These are phyloP conservation scores for Anthophora plumipes DNA, from an alignment of 2,888 invertebrate genomes.

Conservation along the genomic window DNA sequence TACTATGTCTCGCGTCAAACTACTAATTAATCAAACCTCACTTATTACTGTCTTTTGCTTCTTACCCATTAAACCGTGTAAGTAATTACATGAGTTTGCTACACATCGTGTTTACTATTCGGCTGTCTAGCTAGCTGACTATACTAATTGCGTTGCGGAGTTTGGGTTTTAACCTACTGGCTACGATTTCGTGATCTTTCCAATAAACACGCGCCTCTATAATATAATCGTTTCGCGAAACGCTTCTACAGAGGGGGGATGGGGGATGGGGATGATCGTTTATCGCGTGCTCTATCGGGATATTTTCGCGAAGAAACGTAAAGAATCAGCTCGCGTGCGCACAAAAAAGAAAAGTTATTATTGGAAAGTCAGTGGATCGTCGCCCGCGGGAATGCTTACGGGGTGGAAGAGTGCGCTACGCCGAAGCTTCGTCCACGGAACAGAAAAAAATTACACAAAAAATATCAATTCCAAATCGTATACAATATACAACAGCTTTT, in stretches of 20 bases:
- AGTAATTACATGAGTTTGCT: conserved; percentile 69
- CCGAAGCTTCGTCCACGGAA: conserved; percentile 55
- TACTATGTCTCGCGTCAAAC: conserved; percentile 51
- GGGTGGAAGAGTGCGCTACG: conserved; percentile 57
- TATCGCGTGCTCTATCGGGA: background rate
- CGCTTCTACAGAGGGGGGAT: background rate
- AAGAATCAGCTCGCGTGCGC: background rate
- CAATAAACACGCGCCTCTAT: conserved; percentile 25
- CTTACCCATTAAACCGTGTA: conserved; percentile 69
- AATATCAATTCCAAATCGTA: conserved; percentile 47
- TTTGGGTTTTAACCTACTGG: conserved; percentile 54
- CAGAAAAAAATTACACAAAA: conserved; percentile 35
- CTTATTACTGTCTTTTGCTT: conserved; percentile 66
- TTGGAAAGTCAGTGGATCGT: conserved; percentile 60
- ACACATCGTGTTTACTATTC: conserved; percentile 68
- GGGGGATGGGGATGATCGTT: background rate
- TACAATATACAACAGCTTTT: conserved; percentile 27
- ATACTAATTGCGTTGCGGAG: conserved; percentile 63
- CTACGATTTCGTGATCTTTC: conserved; percentile 56
- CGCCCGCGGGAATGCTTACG: conserved; percentile 55
- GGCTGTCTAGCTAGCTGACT: conserved; percentile 71
- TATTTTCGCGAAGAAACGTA: background rate
- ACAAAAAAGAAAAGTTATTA: background rate
- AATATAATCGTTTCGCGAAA: background rate
- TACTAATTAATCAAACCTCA: conserved; percentile 56